phyloP scores from a whole-genome alignment of 2,797 vertebrate species.

The Bradypodion ventrale region DNA sequence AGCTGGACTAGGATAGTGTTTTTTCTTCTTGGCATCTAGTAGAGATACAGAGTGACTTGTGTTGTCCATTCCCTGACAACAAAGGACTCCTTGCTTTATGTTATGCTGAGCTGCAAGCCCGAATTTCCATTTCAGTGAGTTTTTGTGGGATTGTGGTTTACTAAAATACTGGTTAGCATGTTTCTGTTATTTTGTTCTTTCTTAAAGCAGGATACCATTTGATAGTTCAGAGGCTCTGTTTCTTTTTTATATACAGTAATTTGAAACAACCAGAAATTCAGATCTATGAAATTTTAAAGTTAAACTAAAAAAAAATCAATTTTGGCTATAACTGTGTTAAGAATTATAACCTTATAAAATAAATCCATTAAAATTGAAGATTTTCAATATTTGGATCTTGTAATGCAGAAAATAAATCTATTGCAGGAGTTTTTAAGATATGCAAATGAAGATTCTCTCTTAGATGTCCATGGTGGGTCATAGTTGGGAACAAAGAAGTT shows the following conservation, averaged over 20 bases:
- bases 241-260: conserved; percentile 16
- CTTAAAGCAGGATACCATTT: conserved; percentile 28
- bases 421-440: not conserved
- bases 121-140: conserved; percentile 35
- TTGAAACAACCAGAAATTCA: conserved; percentile 20
- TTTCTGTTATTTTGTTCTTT: conserved; percentile 35
- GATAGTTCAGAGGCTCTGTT: not conserved
- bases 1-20: not conserved
- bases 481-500: not conserved
- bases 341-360: conserved; percentile 36
- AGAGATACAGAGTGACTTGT: not conserved
- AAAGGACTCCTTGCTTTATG: not conserved
- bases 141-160: conserved; percentile 41
- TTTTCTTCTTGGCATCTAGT: not conserved
- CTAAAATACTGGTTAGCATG: conserved; percentile 34
- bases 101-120: conserved; percentile 33
- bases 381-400: conserved; percentile 31
- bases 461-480: not conserved
- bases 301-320: conserved; percentile 38
- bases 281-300: conserved; percentile 28
- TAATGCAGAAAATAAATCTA: not conserved
- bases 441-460: not conserved
- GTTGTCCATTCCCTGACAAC: accelerated
- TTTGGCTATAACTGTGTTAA: conserved; percentile 36
- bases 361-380: not conserved